phyloP scores from a whole-genome alignment of 2,888 invertebrate species.

The Apantesis nais region DNA sequence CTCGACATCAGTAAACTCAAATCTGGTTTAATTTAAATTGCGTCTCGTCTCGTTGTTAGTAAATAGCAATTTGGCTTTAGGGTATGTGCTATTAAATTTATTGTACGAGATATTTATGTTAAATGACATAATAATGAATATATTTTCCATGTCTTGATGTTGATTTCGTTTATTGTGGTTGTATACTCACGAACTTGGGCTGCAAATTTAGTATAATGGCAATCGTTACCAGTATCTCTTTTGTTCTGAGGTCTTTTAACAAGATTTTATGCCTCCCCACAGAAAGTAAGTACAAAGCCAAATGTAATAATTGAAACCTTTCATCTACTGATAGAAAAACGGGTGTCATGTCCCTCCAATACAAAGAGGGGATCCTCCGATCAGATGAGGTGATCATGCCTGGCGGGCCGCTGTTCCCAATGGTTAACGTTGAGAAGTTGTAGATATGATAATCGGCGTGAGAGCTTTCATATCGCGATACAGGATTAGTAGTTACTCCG shows the following conservation, averaged over 20 bases:
- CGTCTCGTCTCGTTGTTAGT: slow-evolving; percentile 14
- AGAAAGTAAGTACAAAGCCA: neutral
- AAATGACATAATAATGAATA: slow-evolving; percentile 11
- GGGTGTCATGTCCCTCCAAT: no score
- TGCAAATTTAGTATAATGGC: neutral
- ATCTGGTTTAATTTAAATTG: slow-evolving; percentile 20
- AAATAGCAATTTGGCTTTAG: slow-evolving; percentile 16
- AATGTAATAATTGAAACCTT: neutral
- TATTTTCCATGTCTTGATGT: neutral
- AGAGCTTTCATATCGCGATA: no score
- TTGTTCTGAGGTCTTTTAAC: neutral
- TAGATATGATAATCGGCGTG: no score
- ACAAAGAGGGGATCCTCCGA: no score
- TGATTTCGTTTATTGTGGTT: neutral
- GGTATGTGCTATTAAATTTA: slow-evolving; percentile 8
- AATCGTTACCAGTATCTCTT: neutral
- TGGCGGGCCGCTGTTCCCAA: no score
- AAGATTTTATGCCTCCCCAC: neutral
- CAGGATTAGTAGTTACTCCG: no score
- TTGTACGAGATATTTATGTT: slow-evolving; percentile 6
- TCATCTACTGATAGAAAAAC: neutral
- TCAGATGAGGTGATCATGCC: no score
- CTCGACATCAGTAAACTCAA: slow-evolving; percentile 7
- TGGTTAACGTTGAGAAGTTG: no score
- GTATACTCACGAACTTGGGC: neutral